Conservation (phyloP, 2,113 vertebrate genomes). For the Epinephelus lanceolatus region DNA sequence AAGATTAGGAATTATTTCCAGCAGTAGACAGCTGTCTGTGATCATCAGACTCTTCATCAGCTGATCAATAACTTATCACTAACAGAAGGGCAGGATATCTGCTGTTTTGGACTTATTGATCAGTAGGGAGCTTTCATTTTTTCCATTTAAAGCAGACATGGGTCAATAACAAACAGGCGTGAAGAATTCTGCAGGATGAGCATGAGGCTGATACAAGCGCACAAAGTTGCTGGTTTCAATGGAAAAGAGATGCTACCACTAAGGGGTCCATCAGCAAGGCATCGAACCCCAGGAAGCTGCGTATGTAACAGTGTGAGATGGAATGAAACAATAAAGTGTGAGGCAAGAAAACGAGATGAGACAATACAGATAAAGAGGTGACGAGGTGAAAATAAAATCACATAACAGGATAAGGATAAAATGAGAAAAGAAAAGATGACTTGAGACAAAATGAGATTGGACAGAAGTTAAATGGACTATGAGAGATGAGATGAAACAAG, state of each 20-base stretch:
- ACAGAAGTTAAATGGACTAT: neutral
- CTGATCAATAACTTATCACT: conserved; percentile 44
- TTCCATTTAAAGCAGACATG: conserved; percentile 27
- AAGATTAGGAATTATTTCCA: conserved; percentile 46
- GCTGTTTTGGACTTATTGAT: conserved; percentile 34
- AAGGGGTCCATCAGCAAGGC: neutral
- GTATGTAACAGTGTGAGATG: neutral
- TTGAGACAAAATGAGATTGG: neutral
- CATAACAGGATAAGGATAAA: neutral
- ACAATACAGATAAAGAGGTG: neutral
- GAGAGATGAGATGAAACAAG: neutral
- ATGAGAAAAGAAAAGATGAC: neutral
- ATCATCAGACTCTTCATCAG: conserved; percentile 19
- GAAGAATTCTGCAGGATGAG: neutral
- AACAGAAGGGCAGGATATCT: conserved; percentile 4
- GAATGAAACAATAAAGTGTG: neutral
- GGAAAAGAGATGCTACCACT: neutral
- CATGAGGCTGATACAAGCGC: neutral
- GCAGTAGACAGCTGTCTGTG: conserved; percentile 24
- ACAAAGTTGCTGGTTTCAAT: neutral
- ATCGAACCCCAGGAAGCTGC: neutral
- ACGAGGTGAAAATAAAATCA: neutral
- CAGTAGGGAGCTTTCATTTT: conserved; percentile 18
- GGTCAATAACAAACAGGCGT: neutral
- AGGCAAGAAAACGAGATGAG: neutral